phyloP scores from a whole-genome alignment of 2,888 invertebrate species.

The Yponomeuta malinellus region DNA sequence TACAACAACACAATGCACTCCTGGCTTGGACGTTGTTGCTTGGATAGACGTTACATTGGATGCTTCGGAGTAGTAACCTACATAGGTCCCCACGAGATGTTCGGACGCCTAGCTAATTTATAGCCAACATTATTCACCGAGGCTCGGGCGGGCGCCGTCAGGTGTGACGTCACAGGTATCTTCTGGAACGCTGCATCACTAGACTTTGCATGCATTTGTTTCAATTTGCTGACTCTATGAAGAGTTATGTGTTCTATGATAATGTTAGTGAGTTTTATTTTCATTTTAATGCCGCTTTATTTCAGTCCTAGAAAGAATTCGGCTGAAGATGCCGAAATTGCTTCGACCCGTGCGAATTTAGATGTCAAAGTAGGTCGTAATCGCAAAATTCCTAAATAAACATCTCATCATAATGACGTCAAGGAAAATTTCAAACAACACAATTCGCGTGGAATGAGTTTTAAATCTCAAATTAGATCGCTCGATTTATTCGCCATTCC shows the following conservation, averaged over 20 bases:
- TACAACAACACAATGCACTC: background rate
- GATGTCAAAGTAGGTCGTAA: background rate
- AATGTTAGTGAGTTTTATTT: background rate
- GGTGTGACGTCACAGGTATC: slow-evolving; percentile 32
- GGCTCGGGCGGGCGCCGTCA: slow-evolving; percentile 25
- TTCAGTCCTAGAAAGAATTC: background rate
- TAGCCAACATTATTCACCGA: slow-evolving; percentile 40
- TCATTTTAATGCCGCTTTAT: background rate
- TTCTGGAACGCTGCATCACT: slow-evolving; percentile 1
- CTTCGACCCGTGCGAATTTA: background rate
- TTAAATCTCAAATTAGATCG: slow-evolving; percentile 14
- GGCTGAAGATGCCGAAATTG: background rate
- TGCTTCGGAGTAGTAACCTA: slow-evolving; percentile 1
- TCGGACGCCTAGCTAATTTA: slow-evolving; percentile 48
- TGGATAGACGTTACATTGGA: background rate
- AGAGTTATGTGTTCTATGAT: background rate
- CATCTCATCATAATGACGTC: slow-evolving; percentile 3
- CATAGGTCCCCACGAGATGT: slow-evolving; percentile 32
- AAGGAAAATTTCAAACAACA: background rate
- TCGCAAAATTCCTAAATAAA: background rate
- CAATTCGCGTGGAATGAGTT: background rate
- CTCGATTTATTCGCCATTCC: slow-evolving; percentile 18
- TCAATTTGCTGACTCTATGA: background rate
- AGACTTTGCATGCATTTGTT: slow-evolving; percentile 1
- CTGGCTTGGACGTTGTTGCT: background rate